These are phyloP conservation scores for Salarias fasciatus DNA, from an alignment of 2,797 vertebrate genomes.

Conservation along the genomic window DNA sequence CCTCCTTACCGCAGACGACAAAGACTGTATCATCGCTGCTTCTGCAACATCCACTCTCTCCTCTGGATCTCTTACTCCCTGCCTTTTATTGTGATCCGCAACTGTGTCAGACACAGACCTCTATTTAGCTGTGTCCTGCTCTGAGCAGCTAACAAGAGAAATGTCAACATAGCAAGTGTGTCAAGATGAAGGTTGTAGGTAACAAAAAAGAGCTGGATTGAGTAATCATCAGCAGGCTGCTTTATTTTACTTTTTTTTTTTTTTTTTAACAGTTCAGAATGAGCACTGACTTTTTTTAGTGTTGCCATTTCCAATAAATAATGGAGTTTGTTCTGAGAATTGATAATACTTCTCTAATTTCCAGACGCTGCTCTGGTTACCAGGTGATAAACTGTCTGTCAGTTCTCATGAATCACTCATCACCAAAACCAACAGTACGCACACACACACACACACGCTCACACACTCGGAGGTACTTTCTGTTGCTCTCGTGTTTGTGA, in stretches of 20 bases:
- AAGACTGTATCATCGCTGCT: conserved; percentile 55
- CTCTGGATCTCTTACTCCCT: conserved; percentile 43
- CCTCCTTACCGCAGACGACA: conserved; percentile 47
- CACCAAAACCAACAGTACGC: conserved; percentile 18
- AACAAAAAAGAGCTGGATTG: conserved; percentile 46
- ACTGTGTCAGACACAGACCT: conserved; percentile 54
- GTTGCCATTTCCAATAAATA: conserved; percentile 24
- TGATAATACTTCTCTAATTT: conserved; percentile 20
- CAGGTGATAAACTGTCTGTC: conserved; percentile 60
- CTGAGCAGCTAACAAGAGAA: conserved; percentile 48
- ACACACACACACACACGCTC: conserved; percentile 8
- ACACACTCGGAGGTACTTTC: conserved; percentile 10
- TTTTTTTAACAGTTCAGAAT: neutral
- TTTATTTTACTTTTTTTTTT: conserved; percentile 6
- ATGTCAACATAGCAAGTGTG: conserved; percentile 55
- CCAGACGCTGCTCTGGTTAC: conserved; percentile 58
- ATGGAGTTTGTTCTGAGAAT: conserved; percentile 27
- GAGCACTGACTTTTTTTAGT: conserved; percentile 35
- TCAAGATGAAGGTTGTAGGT: conserved; percentile 39
- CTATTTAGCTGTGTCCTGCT: conserved; percentile 46
- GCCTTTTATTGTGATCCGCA: conserved; percentile 55
- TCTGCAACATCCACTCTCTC: conserved; percentile 51
- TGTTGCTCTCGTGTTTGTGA: conserved; percentile 21
- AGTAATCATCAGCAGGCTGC: conserved; percentile 48
- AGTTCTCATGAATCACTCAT: conserved; percentile 39